A percentile compares a stretch with the other conserved stretches of the same genome.
phyloP scores from a whole-genome alignment of 1,140 invertebrate species.

The Battus philenor region DNA sequence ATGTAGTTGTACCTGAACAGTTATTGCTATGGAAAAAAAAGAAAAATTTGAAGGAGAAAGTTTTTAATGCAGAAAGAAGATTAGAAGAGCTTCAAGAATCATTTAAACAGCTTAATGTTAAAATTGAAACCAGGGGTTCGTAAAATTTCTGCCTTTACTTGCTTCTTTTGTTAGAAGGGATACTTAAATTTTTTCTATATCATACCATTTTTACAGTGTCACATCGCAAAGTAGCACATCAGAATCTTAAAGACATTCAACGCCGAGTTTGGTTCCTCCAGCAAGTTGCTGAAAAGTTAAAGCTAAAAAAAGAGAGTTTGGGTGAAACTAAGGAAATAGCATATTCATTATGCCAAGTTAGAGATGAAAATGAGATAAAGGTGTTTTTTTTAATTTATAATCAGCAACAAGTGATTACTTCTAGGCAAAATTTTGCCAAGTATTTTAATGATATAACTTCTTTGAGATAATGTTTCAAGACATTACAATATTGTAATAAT shows the following conservation, averaged over 20 bases:
- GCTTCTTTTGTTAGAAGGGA: no score
- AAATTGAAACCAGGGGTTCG: conserved; percentile 46
- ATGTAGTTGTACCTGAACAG: conserved; percentile 38
- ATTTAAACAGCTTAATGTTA: conserved; percentile 40
- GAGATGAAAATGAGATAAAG: conserved; percentile 31
- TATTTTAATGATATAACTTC: not conserved
- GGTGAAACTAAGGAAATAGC: conserved; percentile 43
- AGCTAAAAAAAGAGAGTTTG: conserved; percentile 35
- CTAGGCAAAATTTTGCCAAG: no score
- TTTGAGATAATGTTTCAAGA: no score
- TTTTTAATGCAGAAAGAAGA: conserved; percentile 32
- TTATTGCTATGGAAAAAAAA: conserved; percentile 43
- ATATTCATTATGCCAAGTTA: conserved; percentile 30
- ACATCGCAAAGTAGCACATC: conserved; percentile 29
- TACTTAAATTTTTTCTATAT: no score
- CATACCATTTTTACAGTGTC: conserved; percentile 42
- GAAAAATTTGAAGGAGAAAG: conserved; percentile 31
- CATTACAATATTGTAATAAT: conserved; percentile 3
- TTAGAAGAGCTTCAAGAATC: conserved; percentile 24
- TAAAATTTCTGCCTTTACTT: not conserved
- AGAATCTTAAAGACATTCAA: conserved; percentile 29
- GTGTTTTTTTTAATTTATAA: conserved; percentile 20
- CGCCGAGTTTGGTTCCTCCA: conserved; percentile 42
- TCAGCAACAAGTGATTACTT: no score
- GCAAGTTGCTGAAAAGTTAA: conserved; percentile 35